Conservation (phyloP, 2,888 invertebrate species). For the Agrochola lychnidis region DNA sequence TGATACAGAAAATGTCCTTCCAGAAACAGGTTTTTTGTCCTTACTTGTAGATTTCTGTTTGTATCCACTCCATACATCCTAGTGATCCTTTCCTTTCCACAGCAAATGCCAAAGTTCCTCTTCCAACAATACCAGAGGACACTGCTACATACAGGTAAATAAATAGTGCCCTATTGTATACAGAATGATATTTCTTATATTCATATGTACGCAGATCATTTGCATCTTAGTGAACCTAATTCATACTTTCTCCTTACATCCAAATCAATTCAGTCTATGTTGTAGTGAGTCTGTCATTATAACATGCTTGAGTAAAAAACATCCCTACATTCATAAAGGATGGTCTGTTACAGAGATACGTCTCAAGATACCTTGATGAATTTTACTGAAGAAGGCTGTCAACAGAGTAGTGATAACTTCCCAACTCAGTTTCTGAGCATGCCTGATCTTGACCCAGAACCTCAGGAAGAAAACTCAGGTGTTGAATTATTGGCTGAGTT, state of each 20-base stretch:
- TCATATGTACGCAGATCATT: not conserved
- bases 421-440: conserved; percentile 82
- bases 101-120: conserved; percentile 56
- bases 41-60: conserved; percentile 49
- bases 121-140: conserved; percentile 44
- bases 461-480: conserved; percentile 73
- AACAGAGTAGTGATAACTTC: conserved; percentile 78
- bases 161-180: not conserved
- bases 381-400: conserved; percentile 79
- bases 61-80: conserved; percentile 60
- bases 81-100: conserved; percentile 66
- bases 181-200: not conserved
- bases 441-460: conserved; percentile 83
- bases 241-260: not conserved
- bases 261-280: not conserved
- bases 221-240: not conserved
- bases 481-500: conserved; percentile 84
- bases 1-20: conserved; percentile 64
- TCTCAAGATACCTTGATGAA: conserved; percentile 76
- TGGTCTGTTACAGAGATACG: conserved; percentile 71
- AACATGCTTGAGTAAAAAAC: not conserved
- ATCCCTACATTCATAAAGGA: not conserved
- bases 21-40: conserved; percentile 76
- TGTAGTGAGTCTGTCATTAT: not conserved
- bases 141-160: conserved; percentile 53